These are phyloP conservation scores for Yoshiicerus persimilis DNA, from an alignment of 1,140 invertebrate species.

Conservation along the genomic window DNA sequence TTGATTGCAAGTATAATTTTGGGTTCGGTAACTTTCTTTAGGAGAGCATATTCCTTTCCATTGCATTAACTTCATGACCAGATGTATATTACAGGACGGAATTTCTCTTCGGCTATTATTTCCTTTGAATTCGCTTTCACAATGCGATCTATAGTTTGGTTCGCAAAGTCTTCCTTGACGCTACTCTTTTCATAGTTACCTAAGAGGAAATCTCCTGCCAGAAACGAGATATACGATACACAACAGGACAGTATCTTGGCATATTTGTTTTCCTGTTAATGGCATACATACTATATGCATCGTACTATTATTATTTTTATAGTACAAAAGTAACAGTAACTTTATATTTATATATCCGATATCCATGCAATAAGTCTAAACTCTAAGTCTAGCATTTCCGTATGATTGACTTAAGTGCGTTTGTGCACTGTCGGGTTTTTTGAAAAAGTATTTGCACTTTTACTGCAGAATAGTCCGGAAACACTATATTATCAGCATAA, in stretches of 20 bases:
- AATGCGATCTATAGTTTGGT: not conserved
- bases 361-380: not conserved
- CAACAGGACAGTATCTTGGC: not conserved
- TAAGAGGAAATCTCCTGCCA: not conserved
- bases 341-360: no score
- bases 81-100: not conserved
- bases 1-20: not conserved
- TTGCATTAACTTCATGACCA: not conserved
- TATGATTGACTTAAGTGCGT: not conserved
- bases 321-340: no score
- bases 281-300: not conserved
- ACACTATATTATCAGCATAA: not conserved
- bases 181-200: not conserved
- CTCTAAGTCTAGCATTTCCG: not conserved
- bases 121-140: slow-evolving; percentile 1
- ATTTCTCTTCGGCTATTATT: not conserved
- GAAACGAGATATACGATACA: no score
- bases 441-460: not conserved
- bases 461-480: not conserved
- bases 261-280: not conserved
- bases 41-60: not conserved
- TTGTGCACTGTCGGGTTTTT: not conserved
- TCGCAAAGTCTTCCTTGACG: not conserved
- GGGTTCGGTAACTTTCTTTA: not conserved
- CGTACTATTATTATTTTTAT: no score